Percentiles rank a stretch among this genome's conserved stretches.
Evolutionary conservation across 2,888 invertebrate genomes (phyloP).

Genomic region (Phalera bucephala): DNA sequence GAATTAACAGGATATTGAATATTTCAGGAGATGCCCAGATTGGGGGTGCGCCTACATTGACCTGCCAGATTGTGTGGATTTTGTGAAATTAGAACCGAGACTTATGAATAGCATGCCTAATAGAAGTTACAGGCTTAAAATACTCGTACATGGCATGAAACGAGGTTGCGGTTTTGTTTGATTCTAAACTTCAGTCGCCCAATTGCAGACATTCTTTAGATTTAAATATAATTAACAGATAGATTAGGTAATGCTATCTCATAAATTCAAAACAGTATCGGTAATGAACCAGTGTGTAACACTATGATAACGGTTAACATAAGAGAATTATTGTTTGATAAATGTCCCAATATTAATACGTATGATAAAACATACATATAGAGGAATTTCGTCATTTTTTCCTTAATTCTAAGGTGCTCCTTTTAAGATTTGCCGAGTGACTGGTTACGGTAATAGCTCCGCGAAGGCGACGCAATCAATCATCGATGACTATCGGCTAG

Average conservation of each 20-base stretch:
- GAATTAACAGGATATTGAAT: constrained; percentile 38
- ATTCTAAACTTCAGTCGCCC: background rate
- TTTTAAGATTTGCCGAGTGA: constrained; percentile 52
- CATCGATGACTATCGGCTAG: constrained; percentile 52
- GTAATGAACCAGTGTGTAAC: too few species aligned
- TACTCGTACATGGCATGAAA: too few species aligned
- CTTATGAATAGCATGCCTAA: background rate
- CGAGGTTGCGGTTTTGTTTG: background rate
- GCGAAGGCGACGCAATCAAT: constrained; percentile 50
- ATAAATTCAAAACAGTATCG: too few species aligned
- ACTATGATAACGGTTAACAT: background rate
- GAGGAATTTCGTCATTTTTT: constrained; percentile 23
- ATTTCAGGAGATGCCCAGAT: constrained; percentile 35
- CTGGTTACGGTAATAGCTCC: constrained; percentile 49
- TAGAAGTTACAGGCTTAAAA: background rate
- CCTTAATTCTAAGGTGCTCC: constrained; percentile 35
- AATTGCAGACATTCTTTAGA: too few species aligned
- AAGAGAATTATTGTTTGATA: too few species aligned
- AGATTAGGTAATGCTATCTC: too few species aligned
- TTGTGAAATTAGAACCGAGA: background rate
- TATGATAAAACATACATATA: constrained; percentile 11
- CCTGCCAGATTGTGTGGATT: constrained; percentile 6
- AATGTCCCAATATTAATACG: constrained; percentile 3
- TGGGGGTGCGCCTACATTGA: constrained; percentile 9
- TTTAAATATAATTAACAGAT: too few species aligned